Evolutionary conservation across 2,113 vertebrate species (phyloP).

Genomic region (Rousettus leschenaultii): DNA sequence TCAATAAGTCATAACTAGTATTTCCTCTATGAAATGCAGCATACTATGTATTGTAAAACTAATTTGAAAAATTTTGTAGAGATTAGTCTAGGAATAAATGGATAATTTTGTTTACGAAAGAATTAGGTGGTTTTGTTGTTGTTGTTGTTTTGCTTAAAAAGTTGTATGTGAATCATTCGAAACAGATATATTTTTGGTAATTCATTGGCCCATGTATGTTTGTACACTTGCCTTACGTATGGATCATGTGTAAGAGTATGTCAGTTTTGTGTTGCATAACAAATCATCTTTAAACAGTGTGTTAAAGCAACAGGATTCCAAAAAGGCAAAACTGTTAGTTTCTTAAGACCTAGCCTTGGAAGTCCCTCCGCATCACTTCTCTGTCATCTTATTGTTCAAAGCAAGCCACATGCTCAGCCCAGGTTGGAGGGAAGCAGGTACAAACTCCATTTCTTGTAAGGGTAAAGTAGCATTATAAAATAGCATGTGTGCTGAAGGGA

Average conservation of each 20-base stretch:
- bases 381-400: neutral
- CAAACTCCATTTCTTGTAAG: neutral
- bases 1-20: neutral
- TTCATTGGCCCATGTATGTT: neutral
- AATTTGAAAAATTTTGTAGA: neutral
- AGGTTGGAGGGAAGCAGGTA: neutral
- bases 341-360: neutral
- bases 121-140: neutral
- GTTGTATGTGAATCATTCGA: neutral
- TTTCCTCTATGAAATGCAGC: neutral
- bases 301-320: neutral
- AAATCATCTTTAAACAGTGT: neutral
- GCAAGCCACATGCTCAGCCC: neutral
- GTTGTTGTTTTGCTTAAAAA: neutral
- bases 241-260: neutral
- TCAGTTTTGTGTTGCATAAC: neutral
- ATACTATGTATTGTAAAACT: neutral
- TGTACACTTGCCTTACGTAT: neutral
- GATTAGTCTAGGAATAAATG: neutral
- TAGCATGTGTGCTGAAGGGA: neutral
- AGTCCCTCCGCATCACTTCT: neutral
- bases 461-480: neutral
- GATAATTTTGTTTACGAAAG: neutral
- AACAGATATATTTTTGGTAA: neutral
- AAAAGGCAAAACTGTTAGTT: neutral